phyloP scores from a whole-genome alignment of 2,888 invertebrate species.

The Isotomurus palustris region DNA sequence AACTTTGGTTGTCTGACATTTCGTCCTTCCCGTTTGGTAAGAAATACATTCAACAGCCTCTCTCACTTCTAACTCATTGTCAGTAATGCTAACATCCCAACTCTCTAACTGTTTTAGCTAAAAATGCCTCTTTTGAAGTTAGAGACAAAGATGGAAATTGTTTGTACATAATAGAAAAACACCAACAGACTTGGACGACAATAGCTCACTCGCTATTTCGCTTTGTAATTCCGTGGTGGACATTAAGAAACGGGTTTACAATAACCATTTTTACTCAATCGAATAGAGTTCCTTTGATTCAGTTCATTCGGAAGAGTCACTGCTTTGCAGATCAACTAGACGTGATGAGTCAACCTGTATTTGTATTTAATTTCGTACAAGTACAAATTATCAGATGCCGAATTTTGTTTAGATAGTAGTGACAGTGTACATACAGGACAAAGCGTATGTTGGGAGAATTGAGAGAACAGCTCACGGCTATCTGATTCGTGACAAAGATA shows the following conservation, averaged over 20 bases:
- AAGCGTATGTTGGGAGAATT: constrained; percentile 16
- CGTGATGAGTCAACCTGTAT: constrained; percentile 2
- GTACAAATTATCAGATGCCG: too few species aligned
- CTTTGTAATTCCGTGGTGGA: too few species aligned
- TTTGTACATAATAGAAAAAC: background rate
- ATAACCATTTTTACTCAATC: background rate
- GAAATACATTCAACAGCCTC: background rate
- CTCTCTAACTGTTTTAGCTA: background rate
- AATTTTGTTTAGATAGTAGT: constrained; percentile 18
- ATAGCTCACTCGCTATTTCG: background rate
- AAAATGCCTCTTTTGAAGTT: background rate
- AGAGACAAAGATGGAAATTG: background rate
- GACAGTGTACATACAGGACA: constrained; percentile 16
- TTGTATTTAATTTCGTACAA: background rate
- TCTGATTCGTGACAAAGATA: background rate
- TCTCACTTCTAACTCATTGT: too few species aligned
- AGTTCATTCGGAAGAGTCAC: background rate
- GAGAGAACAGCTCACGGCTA: constrained; percentile 7
- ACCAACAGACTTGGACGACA: background rate
- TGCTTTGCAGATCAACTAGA: constrained; percentile 18
- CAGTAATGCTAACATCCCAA: background rate
- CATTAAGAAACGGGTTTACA: background rate
- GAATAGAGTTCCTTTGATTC: background rate
- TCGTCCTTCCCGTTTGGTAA: background rate
- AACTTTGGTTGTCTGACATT: background rate